phyloP scores from a whole-genome alignment of 2,113 vertebrate species.

The Craseonycteris thonglongyai region DNA sequence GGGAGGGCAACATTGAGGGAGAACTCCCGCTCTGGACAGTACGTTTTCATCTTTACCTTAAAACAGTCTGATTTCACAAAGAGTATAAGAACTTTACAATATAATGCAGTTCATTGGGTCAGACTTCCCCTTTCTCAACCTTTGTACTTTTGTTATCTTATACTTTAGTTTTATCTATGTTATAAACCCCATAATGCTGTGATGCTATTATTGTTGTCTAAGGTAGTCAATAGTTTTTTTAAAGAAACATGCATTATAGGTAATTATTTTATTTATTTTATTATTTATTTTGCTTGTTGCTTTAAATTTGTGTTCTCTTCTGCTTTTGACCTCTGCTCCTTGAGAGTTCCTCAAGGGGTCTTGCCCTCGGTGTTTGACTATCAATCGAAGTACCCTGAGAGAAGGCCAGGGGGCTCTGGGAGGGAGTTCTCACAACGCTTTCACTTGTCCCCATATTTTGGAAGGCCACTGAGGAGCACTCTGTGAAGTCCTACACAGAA shows the following conservation, averaged over 20 bases:
- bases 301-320: neutral
- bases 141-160: neutral
- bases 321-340: neutral
- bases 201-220: neutral
- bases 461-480: neutral
- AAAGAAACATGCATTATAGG: neutral
- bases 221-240: neutral
- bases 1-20: neutral
- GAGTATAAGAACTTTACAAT: neutral
- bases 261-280: neutral
- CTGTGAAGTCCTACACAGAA: neutral
- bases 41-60: neutral
- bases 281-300: neutral
- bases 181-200: neutral
- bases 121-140: neutral
- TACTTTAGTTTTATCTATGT: neutral
- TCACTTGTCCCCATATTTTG: neutral
- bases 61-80: neutral
- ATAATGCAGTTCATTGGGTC: neutral
- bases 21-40: neutral
- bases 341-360: neutral
- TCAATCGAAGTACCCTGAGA: neutral
- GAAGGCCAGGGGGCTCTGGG: neutral
- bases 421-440: neutral
- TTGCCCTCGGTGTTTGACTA: neutral